phyloP scores from a whole-genome alignment of 2,113 vertebrate genomes.

The Alligator mississippiensis region DNA sequence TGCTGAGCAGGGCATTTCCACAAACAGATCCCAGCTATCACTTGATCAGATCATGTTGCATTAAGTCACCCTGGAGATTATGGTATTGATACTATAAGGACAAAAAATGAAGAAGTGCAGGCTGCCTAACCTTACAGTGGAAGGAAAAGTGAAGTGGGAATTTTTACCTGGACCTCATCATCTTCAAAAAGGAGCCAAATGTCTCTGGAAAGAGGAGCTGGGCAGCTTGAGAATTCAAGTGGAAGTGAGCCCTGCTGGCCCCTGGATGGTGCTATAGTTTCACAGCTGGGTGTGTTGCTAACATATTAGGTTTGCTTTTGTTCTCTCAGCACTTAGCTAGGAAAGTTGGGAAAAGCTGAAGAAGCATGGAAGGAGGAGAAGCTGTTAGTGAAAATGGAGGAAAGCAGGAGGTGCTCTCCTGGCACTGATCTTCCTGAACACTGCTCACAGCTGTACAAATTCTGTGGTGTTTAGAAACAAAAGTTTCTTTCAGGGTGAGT shows the following conservation, averaged over 20 bases:
- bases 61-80: neutral
- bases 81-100: neutral
- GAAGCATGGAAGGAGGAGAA: neutral
- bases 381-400: neutral
- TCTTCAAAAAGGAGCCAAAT: accelerated
- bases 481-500: neutral
- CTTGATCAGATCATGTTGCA: accelerated
- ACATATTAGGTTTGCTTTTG: accelerated
- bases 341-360: neutral
- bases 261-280: slow-evolving; percentile 40
- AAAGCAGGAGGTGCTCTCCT: neutral
- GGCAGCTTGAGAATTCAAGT: accelerated
- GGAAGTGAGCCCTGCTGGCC: neutral
- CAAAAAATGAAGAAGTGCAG: neutral
- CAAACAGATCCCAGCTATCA: accelerated
- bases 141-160: accelerated
- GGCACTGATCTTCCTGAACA: neutral
- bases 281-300: neutral
- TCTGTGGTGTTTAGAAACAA: neutral
- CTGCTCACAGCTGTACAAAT: neutral
- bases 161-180: accelerated
- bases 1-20: neutral
- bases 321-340: neutral
- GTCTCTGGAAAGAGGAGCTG: accelerated
- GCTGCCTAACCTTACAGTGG: neutral